Conservation (phyloP, 2,113 vertebrate genomes). For the Ginglymostoma cirratum region DNA sequence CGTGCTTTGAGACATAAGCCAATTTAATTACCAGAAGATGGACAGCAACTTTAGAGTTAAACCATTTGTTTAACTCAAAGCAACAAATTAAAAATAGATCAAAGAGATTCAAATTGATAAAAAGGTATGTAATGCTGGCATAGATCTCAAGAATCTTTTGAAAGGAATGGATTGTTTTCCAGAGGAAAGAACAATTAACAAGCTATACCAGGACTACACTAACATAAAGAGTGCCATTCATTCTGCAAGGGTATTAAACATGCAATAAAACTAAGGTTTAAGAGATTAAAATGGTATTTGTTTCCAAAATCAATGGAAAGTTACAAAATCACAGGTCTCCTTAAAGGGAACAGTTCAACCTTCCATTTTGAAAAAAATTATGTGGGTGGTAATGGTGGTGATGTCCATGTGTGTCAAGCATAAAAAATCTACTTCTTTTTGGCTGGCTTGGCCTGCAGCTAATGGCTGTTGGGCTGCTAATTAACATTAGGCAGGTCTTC, state of each 20-base stretch:
- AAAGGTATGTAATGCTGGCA: background rate
- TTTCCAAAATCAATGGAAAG: background rate
- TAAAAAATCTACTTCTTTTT: too few relatives aligned
- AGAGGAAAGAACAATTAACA: background rate
- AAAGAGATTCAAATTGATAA: background rate
- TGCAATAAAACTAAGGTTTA: background rate
- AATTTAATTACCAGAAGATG: background rate
- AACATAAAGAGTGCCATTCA: background rate
- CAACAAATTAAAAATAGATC: background rate
- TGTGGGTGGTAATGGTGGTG: too few relatives aligned
- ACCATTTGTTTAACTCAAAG: background rate
- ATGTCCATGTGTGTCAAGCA: too few relatives aligned
- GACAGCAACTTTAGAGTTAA: background rate
- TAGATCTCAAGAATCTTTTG: background rate
- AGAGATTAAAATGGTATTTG: background rate
- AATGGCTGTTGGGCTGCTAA: too few relatives aligned
- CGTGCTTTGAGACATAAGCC: background rate
- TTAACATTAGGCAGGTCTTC: too few relatives aligned
- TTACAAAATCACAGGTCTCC: background rate
- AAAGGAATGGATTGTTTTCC: background rate
- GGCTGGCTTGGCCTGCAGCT: too few relatives aligned
- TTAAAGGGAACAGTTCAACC: background rate
- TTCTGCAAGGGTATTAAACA: background rate
- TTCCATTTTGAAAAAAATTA: background rate
- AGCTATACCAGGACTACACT: background rate